phyloP scores from a whole-genome alignment of 1,140 invertebrate species.

The Camponotus pennsylvanicus region DNA sequence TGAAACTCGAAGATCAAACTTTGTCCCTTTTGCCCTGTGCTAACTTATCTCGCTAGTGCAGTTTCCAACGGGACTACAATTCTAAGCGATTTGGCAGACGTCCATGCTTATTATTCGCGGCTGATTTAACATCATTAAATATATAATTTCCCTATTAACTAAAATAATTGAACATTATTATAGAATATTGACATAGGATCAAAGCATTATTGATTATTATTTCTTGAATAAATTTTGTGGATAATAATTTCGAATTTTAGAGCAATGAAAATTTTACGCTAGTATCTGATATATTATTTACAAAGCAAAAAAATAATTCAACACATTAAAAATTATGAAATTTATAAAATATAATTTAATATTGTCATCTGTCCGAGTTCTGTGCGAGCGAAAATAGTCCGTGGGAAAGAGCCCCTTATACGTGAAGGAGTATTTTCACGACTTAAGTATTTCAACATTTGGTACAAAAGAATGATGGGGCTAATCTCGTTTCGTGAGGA shows the following conservation, averaged over 20 bases:
- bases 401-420: constrained; percentile 41
- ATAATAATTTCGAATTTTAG: too few relatives aligned
- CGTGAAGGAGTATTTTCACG: constrained; percentile 24
- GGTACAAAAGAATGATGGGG: constrained; percentile 36
- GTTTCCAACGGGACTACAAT: constrained; percentile 47
- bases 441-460: constrained; percentile 42
- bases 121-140: background rate
- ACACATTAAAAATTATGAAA: too few relatives aligned
- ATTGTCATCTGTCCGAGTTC: background rate
- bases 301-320: too few relatives aligned
- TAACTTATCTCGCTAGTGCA: constrained; percentile 36
- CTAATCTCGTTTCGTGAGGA: constrained; percentile 61
- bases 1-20: constrained; percentile 39
- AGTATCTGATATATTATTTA: too few relatives aligned
- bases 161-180: constrained; percentile 24
- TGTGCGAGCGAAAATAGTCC: constrained; percentile 2
- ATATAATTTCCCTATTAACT: background rate
- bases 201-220: too few relatives aligned
- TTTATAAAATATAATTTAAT: background rate
- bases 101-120: background rate
- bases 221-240: too few relatives aligned
- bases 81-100: background rate
- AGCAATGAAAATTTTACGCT: too few relatives aligned
- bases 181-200: background rate
- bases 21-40: constrained; percentile 48